Evolutionary conservation across 2,797 vertebrate genomes (phyloP).

Genomic region (Erethizon dorsatum): DNA sequence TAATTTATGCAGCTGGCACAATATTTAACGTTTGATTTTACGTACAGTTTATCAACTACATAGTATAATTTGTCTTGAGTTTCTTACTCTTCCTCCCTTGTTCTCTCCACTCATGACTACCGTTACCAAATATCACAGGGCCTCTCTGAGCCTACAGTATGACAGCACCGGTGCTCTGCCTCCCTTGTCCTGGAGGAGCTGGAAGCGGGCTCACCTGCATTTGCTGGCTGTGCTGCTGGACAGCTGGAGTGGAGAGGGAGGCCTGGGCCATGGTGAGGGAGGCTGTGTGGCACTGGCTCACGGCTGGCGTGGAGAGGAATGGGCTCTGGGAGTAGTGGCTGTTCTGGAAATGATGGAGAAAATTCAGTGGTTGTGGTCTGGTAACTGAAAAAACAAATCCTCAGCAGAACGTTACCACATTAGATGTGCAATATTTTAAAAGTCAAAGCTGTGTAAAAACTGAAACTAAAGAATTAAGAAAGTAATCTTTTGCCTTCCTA

Average conservation of each 20-base stretch:
- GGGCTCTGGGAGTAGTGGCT: conserved; percentile 87
- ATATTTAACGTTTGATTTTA: not conserved
- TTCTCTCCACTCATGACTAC: not conserved
- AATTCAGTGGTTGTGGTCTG: not conserved
- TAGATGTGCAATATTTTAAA: not conserved
- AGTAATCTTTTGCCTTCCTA: too few species aligned
- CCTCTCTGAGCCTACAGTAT: not conserved
- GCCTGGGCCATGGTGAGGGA: conserved; percentile 67
- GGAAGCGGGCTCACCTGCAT: conserved; percentile 90
- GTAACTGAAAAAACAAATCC: not conserved
- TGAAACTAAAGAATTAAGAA: too few species aligned
- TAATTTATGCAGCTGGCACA: not conserved
- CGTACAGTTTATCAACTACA: not conserved
- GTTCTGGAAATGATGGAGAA: conserved; percentile 82
- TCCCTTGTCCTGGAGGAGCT: not conserved
- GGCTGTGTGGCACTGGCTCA: conserved; percentile 93
- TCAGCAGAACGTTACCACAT: not conserved
- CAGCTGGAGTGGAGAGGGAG: conserved; percentile 93
- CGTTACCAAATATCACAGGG: not conserved
- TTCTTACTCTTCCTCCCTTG: not conserved
- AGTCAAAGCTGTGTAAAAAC: not conserved
- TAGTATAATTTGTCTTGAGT: not conserved
- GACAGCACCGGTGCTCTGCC: not conserved
- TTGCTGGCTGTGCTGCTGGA: conserved; percentile 94
- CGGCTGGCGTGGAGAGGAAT: conserved; percentile 86